Conservation (phyloP, 1,140 invertebrate species). For the Delia radicum region DNA sequence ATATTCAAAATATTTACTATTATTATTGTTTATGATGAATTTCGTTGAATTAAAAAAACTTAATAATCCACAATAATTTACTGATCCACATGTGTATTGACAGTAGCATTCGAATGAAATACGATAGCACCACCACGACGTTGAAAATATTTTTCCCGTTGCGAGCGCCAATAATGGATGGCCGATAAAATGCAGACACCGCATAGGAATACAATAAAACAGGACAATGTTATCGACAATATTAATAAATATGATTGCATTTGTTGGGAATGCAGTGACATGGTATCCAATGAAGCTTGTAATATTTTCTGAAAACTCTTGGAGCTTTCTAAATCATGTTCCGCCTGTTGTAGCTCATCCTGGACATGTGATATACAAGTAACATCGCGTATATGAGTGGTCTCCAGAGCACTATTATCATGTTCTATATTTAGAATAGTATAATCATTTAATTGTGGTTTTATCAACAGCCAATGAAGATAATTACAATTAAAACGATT, state of each 20-base stretch:
- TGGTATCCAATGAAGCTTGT: constrained; percentile 38
- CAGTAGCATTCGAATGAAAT: constrained; percentile 44
- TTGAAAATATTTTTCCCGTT: constrained; percentile 27
- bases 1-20: too few relatives aligned
- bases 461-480: constrained; percentile 43
- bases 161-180: constrained; percentile 22
- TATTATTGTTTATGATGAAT: neutral
- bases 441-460: constrained; percentile 36
- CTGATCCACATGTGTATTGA: constrained; percentile 36
- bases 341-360: neutral
- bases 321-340: constrained; percentile 23
- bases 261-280: constrained; percentile 35
- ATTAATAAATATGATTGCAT: constrained; percentile 40
- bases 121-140: constrained; percentile 44
- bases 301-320: constrained; percentile 30
- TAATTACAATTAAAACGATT: constrained; percentile 53
- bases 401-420: constrained; percentile 38
- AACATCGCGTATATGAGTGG: constrained; percentile 48
- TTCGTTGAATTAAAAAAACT: neutral
- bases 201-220: constrained; percentile 17
- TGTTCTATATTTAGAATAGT: constrained; percentile 47
- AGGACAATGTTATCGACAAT: constrained; percentile 37
- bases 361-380: constrained; percentile 38
- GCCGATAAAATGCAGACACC: constrained; percentile 18
- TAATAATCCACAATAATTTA: neutral